Evolutionary conservation across 2,797 vertebrate species (phyloP), one percentile per base, ranked within the genome.

Genomic region (Chlorospingus semifuscus): DNA sequence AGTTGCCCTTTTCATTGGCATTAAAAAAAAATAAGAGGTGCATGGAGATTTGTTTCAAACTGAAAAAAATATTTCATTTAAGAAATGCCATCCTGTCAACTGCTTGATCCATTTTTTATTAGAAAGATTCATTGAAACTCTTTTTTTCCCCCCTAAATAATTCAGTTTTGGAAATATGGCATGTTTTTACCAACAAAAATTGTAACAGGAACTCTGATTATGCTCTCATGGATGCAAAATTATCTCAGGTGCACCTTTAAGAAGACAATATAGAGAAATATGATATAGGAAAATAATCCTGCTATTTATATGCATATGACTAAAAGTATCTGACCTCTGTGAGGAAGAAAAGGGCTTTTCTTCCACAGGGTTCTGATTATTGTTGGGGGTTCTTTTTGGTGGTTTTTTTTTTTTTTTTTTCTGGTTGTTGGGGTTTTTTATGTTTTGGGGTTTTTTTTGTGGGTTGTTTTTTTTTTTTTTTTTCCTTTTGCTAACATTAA

Each of bases 51-150:
- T 82, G 17, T 83, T 93, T 94, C n/a, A 77, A 89, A 42, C 22
- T 27, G 41, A 52, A 85, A 76, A 72, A 90, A 93, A 82, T 12
- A 69, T 75, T 94, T 87, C 42, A 59, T 72, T 92, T 70, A 77
- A 84, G 74, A 94, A 93, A 89, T 77, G 44, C 44, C 78, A 84
- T 13, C 0, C 2, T 89, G 52, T 78, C 63, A 80, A 46, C 44
- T 83, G 19, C 37, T 89, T 87, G 56, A 96, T 93, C 74, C 66
- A 59, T 42, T 74, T 90, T 89, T 87, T 92, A 92, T 92, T 94
- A 70, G 69, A 87, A 82, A 61, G 29, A 36, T 52, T 77, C 18
- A 11, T 23, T 2, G 4, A 92, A 89, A 53, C 22, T 29, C 8
- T 34, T 47, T 74, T 71, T 36, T 29, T 0, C 1, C 1, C 5